Conservation (phyloP, 2,797 vertebrate genomes). For the Nasua narica region DNA sequence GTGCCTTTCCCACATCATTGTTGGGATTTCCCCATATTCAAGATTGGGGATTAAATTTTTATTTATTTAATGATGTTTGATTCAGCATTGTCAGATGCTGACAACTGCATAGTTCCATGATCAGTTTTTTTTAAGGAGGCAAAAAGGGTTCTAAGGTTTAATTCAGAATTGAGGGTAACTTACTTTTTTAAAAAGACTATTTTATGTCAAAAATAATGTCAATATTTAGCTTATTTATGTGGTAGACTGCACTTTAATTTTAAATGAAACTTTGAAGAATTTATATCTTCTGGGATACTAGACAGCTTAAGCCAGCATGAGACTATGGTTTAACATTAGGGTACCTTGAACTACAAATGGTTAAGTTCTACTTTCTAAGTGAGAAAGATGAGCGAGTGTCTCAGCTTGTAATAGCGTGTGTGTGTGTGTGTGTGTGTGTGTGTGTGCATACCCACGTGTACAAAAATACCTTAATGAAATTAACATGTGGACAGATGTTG, state of each 20-base stretch:
- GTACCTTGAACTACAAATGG: neutral
- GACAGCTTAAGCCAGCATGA: neutral
- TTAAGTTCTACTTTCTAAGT: neutral
- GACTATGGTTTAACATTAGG: neutral
- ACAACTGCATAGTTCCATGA: neutral
- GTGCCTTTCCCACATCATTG: neutral
- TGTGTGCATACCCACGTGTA: neutral
- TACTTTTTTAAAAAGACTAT: conserved; percentile 27
- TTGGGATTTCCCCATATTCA: conserved; percentile 13
- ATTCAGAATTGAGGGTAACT: conserved; percentile 13
- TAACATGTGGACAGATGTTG: neutral
- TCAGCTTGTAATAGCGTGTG: neutral
- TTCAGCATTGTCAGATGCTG: conserved; percentile 7
- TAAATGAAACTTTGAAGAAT: conserved; percentile 18
- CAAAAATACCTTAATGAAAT: neutral
- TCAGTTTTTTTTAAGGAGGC: conserved; percentile 1
- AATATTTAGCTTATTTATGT: conserved; percentile 18
- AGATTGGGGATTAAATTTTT: conserved; percentile 25
- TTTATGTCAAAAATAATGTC: neutral
- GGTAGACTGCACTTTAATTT: neutral
- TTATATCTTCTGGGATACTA: neutral
- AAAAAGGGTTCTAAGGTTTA: conserved; percentile 1
- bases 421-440: neutral
- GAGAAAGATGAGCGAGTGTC: neutral
- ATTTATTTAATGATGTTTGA: conserved; percentile 32